phyloP scores from a whole-genome alignment of 2,888 invertebrate species.

The Nezara viridula region DNA sequence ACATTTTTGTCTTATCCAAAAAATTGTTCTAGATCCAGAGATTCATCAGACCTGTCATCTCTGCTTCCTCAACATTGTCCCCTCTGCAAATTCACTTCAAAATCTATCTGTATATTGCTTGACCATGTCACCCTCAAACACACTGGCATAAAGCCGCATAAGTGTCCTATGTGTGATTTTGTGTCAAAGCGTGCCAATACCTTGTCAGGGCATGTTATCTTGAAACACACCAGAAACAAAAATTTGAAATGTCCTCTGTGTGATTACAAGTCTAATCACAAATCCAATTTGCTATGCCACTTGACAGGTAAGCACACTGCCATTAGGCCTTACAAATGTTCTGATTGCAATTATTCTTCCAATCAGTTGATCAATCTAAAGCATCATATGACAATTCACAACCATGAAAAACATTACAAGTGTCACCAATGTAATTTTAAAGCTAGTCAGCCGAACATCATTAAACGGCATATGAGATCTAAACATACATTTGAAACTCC shows the following conservation, averaged over 20 bases:
- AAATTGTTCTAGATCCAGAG: background rate
- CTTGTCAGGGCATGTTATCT: background rate
- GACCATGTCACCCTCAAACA: background rate
- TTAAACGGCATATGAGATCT: conserved; percentile 17
- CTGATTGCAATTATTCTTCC: background rate
- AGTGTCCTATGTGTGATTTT: conserved; percentile 16
- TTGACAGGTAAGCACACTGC: conserved; percentile 1
- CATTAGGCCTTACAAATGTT: conserved; percentile 25
- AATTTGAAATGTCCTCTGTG: conserved; percentile 36
- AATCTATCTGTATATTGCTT: background rate
- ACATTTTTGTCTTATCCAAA: no score
- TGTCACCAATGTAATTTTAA: background rate
- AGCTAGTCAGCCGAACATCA: conserved; percentile 16
- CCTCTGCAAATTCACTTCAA: background rate
- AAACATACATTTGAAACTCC: conserved; percentile 5
- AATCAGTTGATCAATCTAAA: conserved; percentile 2
- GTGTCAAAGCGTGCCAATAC: background rate
- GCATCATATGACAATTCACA: conserved; percentile 1
- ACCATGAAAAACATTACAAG: background rate
- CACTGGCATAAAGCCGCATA: conserved; percentile 1
- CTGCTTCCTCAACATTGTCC: conserved; percentile 12
- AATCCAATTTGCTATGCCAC: conserved; percentile 17
- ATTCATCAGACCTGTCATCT: background rate
- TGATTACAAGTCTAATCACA: background rate
- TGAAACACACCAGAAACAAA: background rate